phyloP scores from a whole-genome alignment of 2,113 vertebrate genomes.

The Rhadina sibilatrix region DNA sequence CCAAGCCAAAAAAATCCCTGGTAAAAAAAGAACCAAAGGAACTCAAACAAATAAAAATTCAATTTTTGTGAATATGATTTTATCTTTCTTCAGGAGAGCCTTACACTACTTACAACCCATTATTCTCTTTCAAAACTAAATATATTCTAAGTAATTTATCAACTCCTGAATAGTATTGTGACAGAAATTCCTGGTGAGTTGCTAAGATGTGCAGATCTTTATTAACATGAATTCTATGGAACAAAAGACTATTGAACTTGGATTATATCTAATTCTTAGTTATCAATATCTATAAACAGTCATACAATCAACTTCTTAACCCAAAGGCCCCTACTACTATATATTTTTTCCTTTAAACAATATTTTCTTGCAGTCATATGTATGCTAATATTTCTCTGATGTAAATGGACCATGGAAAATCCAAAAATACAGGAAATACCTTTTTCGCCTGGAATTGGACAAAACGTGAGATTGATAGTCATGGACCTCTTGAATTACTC shows the following conservation, averaged over 20 bases:
- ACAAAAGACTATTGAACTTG: background rate
- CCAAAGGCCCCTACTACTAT: background rate
- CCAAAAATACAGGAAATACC: background rate
- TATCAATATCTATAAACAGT: background rate
- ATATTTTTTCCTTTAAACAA: background rate
- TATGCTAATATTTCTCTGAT: background rate
- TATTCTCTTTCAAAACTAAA: background rate
- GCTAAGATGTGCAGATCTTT: background rate
- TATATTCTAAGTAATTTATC: background rate
- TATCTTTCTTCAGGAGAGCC: background rate
- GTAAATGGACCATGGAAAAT: background rate
- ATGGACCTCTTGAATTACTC: background rate
- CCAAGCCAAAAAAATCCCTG: rapidly evolving
- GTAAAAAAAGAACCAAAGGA: background rate
- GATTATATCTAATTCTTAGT: background rate
- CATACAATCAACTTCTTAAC: background rate
- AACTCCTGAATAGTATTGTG: background rate
- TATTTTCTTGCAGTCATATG: background rate
- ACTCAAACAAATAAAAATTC: background rate
- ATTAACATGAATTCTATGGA: background rate
- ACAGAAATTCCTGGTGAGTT: background rate
- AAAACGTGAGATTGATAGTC: background rate
- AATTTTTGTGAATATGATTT: background rate
- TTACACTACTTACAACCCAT: background rate
- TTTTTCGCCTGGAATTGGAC: background rate